Base-by-base conservation (phyloP, 2,888 invertebrate species). In the Hedychridium roseum region DNA sequence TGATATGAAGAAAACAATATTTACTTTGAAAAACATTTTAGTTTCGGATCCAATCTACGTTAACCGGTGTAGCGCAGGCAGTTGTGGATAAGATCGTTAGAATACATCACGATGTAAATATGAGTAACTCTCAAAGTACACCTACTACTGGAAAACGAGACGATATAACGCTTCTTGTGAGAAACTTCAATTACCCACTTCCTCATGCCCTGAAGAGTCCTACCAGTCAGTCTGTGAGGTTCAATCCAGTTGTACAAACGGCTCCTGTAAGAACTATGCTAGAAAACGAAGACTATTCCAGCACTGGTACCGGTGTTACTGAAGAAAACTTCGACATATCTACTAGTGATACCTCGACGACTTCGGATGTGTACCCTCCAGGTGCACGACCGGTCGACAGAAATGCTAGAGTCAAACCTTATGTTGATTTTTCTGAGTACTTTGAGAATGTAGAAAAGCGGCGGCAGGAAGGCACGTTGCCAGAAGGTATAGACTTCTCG, bases 401-500 rank as follows among this genome's bases (percentile, higher is more conserved):
- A 59, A 87, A 90, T 68, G 84, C 86, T 15, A 85, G 84, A 68
- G 88, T 94, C 2, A 85, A 86, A 42, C 85, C 92, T 0, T 94
- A 95, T 72, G 92, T 95, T 0, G 90, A 92, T 76, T 95, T 95
- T 76, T 82, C 87, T 0, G 88, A 88, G 67, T 95, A 89, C 80
- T 91, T 87, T 64, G 83, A 84, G 49, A 89, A 88, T 70, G 84
- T 90, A 0, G 87, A 88, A 27, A 84, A 83, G 54, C 89, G 89
- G 2, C 82, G 84, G 54, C 80, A 80, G 52, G 86, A 86, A 65
- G 89, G 89, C 0, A 86, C 85, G 0, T 70, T 90, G 47, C 89
- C 90, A 1, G 80, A 82, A 54, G 86, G 84, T 68, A 85, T 89
- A 63, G 77, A 81, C 47, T 82, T 82, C 71, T 65, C 59, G 18